Percentiles rank a stretch among this genome's conserved stretches.
Conservation (phyloP, 1,140 invertebrate species). For the Micrasema longulum region DNA sequence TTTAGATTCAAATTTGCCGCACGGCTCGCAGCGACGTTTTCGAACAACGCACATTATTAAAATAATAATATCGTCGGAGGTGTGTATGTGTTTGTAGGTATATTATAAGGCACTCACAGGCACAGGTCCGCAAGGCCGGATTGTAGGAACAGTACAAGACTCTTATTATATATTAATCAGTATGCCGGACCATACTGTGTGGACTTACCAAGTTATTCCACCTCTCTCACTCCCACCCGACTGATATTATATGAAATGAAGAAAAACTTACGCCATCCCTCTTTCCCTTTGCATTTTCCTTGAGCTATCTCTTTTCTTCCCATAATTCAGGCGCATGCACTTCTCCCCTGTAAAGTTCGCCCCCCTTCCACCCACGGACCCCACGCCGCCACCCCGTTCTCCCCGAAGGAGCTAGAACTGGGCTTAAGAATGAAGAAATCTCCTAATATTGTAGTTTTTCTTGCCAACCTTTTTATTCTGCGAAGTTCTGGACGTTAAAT, state of each 20-base stretch:
- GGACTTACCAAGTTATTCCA: slow-evolving; percentile 55
- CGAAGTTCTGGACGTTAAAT: slow-evolving; percentile 45
- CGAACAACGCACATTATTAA: slow-evolving; percentile 42
- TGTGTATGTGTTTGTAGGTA: background rate
- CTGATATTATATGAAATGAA: slow-evolving; percentile 56
- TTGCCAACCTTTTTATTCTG: slow-evolving; percentile 51
- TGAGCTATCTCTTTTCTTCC: slow-evolving; percentile 28
- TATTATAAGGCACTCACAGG: background rate
- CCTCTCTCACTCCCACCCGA: slow-evolving; percentile 35
- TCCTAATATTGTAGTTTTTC: slow-evolving; percentile 52
- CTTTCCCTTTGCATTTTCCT: slow-evolving; percentile 49
- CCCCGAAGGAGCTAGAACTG: slow-evolving; percentile 22
- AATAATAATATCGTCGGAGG: slow-evolving; percentile 33
- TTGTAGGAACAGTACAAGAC: slow-evolving; percentile 39
- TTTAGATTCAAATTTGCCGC: too few species aligned
- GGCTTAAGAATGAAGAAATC: slow-evolving; percentile 54
- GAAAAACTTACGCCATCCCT: slow-evolving; percentile 54
- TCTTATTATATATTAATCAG: slow-evolving; percentile 56
- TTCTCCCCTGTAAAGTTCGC: too few species aligned
- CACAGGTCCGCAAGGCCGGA: background rate
- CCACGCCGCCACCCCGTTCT: slow-evolving; percentile 20
- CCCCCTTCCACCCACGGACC: background rate
- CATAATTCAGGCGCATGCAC: slow-evolving; percentile 38
- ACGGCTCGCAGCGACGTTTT: slow-evolving; percentile 23
- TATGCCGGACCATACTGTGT: slow-evolving; percentile 53